Evolutionary conservation across 2,797 vertebrate species (phyloP).

Genomic region (Propithecus perrieri): DNA sequence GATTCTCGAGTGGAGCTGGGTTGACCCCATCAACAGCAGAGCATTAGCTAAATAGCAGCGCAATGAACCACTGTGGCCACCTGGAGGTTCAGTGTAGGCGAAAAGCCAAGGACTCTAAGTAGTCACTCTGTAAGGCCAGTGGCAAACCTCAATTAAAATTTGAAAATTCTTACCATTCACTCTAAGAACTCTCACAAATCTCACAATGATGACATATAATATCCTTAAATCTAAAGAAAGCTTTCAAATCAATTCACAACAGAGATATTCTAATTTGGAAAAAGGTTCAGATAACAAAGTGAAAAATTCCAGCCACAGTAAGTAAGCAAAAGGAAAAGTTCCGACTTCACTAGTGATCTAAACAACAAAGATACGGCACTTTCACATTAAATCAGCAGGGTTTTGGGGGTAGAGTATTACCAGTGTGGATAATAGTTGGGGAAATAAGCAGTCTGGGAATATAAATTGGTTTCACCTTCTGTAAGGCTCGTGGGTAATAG

Average conservation of each 20-base stretch:
- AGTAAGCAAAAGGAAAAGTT: background rate
- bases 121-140: rapidly evolving
- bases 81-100: rapidly evolving
- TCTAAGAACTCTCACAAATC: background rate
- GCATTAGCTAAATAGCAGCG: background rate
- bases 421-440: too few species aligned
- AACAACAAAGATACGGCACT: background rate
- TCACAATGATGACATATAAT: background rate
- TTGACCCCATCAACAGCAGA: background rate
- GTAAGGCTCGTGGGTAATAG: background rate
- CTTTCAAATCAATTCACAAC: background rate
- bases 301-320: background rate
- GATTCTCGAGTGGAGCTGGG: background rate
- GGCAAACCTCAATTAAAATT: background rate
- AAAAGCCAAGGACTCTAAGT: background rate
- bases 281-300: background rate
- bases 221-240: background rate
- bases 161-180: background rate
- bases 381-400: background rate
- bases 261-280: background rate
- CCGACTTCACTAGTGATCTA: background rate
- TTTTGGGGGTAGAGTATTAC: background rate
- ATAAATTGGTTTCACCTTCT: background rate
- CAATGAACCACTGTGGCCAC: rapidly evolving
- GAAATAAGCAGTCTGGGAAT: background rate